These are phyloP conservation scores for Enchytraeus crypticus DNA, from an alignment of 2,888 invertebrate genomes.

Conservation along the genomic window DNA sequence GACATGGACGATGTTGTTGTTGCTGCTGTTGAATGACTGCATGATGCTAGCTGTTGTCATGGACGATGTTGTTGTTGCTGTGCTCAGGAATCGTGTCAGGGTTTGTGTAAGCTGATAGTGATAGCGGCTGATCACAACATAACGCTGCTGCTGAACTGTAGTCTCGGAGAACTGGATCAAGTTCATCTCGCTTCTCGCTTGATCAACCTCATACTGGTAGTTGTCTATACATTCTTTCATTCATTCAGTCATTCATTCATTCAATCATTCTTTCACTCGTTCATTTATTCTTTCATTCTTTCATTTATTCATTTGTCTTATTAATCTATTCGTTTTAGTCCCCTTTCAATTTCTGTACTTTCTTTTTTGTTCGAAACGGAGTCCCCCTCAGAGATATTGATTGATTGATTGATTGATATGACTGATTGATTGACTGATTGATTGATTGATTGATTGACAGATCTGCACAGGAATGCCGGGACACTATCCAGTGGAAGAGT, in stretches of 20 bases:
- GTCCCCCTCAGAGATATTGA: no score
- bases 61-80: no score
- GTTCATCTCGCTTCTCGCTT: conserved; percentile 57
- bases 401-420: no score
- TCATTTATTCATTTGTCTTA: no score
- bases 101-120: conserved; percentile 47
- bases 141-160: conserved; percentile 53
- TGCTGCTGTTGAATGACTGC: no score
- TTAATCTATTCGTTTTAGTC: no score
- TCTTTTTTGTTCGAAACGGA: neutral
- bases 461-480: conserved; percentile 50
- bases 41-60: no score
- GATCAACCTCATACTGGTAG: conserved; percentile 61
- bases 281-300: no score
- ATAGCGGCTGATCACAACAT: conserved; percentile 66
- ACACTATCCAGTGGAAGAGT: conserved; percentile 78
- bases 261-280: no score
- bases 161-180: conserved; percentile 49
- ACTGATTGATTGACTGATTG: no score
- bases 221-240: neutral
- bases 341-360: neutral
- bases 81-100: conserved; percentile 55
- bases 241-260: neutral
- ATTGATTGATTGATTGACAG: no score
- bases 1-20: no score